A percentile compares a stretch with the other conserved stretches of the same genome.
Conservation (phyloP, 2,888 invertebrate species). For the Drosophila villosipedis region DNA sequence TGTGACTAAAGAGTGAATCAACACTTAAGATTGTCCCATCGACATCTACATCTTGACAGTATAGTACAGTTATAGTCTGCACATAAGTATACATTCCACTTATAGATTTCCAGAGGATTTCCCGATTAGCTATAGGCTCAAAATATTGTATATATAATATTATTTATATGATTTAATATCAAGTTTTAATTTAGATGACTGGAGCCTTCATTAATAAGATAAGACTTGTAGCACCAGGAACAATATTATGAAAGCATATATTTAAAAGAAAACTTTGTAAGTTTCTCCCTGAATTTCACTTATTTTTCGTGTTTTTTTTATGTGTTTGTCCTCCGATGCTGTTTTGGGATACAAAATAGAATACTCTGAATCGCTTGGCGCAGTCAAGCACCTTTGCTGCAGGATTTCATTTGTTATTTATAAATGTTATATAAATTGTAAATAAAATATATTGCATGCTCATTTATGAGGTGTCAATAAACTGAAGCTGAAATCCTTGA, state of each 20-base stretch:
- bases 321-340: no score
- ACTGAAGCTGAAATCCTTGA: background rate
- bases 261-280: background rate
- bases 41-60: background rate
- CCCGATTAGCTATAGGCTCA: background rate
- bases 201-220: background rate
- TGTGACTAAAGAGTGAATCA: background rate
- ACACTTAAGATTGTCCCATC: background rate
- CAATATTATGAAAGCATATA: background rate
- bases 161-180: background rate
- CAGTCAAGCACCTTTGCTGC: no score
- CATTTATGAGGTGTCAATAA: background rate
- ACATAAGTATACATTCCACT: background rate
- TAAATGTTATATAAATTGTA: background rate
- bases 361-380: background rate
- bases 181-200: background rate
- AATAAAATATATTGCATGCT: background rate
- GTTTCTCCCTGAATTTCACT: background rate
- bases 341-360: background rate
- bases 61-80: background rate
- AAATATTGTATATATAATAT: background rate
- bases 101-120: background rate
- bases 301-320: background rate
- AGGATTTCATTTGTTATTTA: background rate
- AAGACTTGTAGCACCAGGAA: background rate